Evolutionary conservation across 2,797 vertebrate species (phyloP), one percentile per base, ranked within the genome.

Genomic region (Bradypus variegatus): DNA sequence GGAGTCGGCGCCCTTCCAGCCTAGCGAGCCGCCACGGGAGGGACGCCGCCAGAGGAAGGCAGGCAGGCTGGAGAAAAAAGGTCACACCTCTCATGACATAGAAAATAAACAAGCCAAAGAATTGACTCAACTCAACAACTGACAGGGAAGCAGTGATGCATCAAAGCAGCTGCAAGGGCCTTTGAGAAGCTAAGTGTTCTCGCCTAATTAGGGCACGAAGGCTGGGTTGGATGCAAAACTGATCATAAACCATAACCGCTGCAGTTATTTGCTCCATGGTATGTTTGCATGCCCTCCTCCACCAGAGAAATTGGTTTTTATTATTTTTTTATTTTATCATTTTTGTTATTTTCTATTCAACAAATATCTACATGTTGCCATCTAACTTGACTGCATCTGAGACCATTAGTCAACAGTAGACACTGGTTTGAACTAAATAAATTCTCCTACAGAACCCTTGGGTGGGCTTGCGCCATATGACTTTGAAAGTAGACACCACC

Each of bases 381-480:
- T 19, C 67, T 36, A 69, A 69, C 67, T 36, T 36, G 67, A 65
- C 33, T 6, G 67, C n/a, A n/a, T 36, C 67, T 36, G 67, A 36
- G 67, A 36, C 29, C 31, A 33, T 65, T 65, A 27, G 2, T 33
- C 64, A 65, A 12, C 6, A n/a, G 33, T 18, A 7, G n/a, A n/a
- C 36, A 23, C 4, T 10, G 19, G 3, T 18, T 6, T 70, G 69
- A 70, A 10, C 19, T 23, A 70, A 10, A 19, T 50, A 6, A 8
- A 58, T 29, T 36, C 33, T 65, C 38, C 45, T 1, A 14, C 19
- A 25, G 25, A 8, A 29, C 3, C 41, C 62, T 14, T 1, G 2
- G n/a, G 14, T 11, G 18, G 31, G 41, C 2, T 9, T 55, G 18
- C 18, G 36, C n/a, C n/a, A n/a, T 8, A 0, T 0, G 16, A 27